Percentiles rank a stretch among this genome's conserved stretches.
Conservation (phyloP, 2,113 vertebrate species). For the Bufo gargarizans region DNA sequence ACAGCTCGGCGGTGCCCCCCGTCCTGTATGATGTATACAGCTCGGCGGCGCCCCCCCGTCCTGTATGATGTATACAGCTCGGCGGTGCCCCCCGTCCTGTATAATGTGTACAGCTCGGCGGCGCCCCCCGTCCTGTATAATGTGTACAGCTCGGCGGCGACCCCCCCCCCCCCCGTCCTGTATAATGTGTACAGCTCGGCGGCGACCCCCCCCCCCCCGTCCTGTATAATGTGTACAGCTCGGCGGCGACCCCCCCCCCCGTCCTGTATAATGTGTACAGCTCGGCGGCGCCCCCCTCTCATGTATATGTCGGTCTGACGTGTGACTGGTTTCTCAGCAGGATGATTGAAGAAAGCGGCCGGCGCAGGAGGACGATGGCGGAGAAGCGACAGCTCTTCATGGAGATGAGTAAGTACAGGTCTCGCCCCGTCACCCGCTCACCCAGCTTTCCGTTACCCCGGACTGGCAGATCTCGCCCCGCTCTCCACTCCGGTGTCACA, state of each 20-base stretch:
- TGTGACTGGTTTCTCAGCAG: conserved; percentile 69
- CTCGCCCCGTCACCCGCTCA: too few species aligned
- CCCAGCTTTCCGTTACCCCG: too few species aligned
- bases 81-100: neutral
- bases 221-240: neutral
- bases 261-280: neutral
- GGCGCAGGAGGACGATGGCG: conserved; percentile 90
- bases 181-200: neutral
- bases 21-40: neutral
- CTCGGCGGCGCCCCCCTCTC: too few species aligned
- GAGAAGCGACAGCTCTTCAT: conserved; percentile 99
- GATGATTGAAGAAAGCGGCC: conserved; percentile 98
- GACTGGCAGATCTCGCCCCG: too few species aligned
- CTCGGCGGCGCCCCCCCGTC: too few species aligned
- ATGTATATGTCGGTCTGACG: neutral
- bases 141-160: neutral
- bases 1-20: neutral
- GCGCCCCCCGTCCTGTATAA: too few species aligned
- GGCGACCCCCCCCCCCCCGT: too few species aligned
- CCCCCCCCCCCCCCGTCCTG: neutral
- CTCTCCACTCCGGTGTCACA: neutral
- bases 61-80: neutral
- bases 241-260: neutral
- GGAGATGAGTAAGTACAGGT: conserved; percentile 95
- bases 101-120: neutral